These are phyloP conservation scores for Syritta pipiens DNA, from an alignment of 2,888 invertebrate genomes.

Conservation along the genomic window DNA sequence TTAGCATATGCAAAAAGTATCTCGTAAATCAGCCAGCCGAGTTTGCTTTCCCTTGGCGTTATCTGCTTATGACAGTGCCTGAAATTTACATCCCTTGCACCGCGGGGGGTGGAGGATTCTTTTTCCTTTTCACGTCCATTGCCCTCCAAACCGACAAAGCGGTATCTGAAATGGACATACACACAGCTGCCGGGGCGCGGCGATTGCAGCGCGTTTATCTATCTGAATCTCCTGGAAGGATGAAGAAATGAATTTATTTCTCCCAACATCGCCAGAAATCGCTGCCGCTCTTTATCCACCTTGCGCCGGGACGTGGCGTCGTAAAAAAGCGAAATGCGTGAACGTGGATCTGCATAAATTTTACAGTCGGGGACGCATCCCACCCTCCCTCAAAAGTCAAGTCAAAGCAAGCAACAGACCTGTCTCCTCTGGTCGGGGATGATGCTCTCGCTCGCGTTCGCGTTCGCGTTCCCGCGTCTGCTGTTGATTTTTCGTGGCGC, in stretches of 20 bases:
- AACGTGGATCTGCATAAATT: slow-evolving; percentile 69
- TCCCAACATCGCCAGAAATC: slow-evolving; percentile 46
- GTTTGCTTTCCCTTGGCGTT: slow-evolving; percentile 66
- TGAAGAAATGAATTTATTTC: slow-evolving; percentile 67
- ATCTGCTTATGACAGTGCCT: slow-evolving; percentile 68
- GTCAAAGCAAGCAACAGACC: slow-evolving; percentile 19
- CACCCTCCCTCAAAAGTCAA: too few species aligned
- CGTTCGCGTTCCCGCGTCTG: too few species aligned
- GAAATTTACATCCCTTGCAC: slow-evolving; percentile 60
- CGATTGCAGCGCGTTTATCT: slow-evolving; percentile 13
- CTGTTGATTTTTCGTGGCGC: slow-evolving; percentile 63
- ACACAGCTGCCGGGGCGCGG: neutral
- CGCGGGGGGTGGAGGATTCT: slow-evolving; percentile 33
- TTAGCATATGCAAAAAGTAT: slow-evolving; percentile 69
- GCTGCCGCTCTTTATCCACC: slow-evolving; percentile 20
- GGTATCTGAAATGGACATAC: slow-evolving; percentile 56
- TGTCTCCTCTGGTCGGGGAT: slow-evolving; percentile 45
- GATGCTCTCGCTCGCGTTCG: too few species aligned
- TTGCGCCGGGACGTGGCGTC: slow-evolving; percentile 43
- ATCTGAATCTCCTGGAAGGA: slow-evolving; percentile 34
- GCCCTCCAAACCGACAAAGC: slow-evolving; percentile 12
- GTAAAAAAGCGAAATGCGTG: slow-evolving; percentile 63
- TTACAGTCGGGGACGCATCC: slow-evolving; percentile 5
- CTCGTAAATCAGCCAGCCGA: slow-evolving; percentile 65
- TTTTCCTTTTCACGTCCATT: slow-evolving; percentile 24